Evolutionary conservation across 1,140 invertebrate species (phyloP), one percentile per base, ranked within the genome.

Genomic region (Daktulosphaira vitifoliae): DNA sequence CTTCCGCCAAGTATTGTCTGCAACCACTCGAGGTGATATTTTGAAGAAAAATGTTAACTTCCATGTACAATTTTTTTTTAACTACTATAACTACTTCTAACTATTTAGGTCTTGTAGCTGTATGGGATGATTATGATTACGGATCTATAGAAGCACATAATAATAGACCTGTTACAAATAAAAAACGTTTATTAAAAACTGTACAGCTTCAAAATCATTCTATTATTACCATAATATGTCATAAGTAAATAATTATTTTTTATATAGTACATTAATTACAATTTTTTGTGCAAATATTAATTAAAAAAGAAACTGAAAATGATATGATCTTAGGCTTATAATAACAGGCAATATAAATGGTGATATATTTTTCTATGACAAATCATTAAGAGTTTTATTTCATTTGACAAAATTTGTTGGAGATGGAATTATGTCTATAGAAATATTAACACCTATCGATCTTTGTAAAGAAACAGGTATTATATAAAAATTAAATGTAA

Each of bases 261-360:
- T 23, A 15, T n/a, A n/a, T 23, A 15, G 22, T 44, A 3, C 22
- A 13, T 51, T 2, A 46, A n/a, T n/a, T n/a, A n/a, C n/a, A n/a
- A n/a, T n/a, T n/a, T n/a, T n/a, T n/a, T n/a, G n/a, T n/a, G n/a
- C n/a, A n/a, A n/a, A n/a, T n/a, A n/a, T n/a, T n/a, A n/a, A n/a
- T n/a, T n/a, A n/a, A n/a, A n/a, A n/a, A n/a, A n/a, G n/a, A n/a
- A n/a, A n/a, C n/a, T n/a, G n/a, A n/a, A n/a, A n/a, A n/a, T 11
- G 29, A 9, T 3, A 29, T 48, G 16, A 2, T 62, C 29, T 8
- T 8, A 62, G 56, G 4, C 1, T 15, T 48, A 62, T 62, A 33
- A 48, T 62, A 33, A 62, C 56, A 1, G 56, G 56, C 1, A 62
- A 62, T 33, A 22, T 25, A 0, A 62, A 62, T 15, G 56, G 56